These are phyloP conservation scores for Leptocoma aspasia DNA, from an alignment of 2,113 vertebrate species.

Conservation along the genomic window DNA sequence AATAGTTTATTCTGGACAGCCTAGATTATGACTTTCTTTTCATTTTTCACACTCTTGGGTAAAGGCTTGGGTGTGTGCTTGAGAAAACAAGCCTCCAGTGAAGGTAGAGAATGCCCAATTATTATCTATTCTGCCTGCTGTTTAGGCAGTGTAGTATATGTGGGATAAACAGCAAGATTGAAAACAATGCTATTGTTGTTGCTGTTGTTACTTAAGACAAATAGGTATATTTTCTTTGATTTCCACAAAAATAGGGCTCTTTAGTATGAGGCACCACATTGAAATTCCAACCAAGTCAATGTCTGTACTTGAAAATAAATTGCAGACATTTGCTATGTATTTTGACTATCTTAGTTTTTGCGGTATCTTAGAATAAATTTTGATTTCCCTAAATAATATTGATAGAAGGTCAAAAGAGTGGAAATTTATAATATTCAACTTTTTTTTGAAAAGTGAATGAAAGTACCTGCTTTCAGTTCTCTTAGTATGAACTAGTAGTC, in stretches of 20 bases:
- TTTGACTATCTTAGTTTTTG: not conserved
- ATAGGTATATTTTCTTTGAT: not conserved
- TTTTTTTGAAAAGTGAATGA: not conserved
- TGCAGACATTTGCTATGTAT: not conserved
- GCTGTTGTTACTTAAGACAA: not conserved
- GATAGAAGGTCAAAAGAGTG: not conserved
- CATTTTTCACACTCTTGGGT: not conserved
- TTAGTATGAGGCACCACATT: not conserved
- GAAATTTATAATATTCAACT: not conserved
- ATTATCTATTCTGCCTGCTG: slow-evolving; percentile 28
- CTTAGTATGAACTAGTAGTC: not conserved
- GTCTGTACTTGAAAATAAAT: not conserved
- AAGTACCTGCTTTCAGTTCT: not conserved
- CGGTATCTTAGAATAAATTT: not conserved
- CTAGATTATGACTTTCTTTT: slow-evolving; percentile 1
- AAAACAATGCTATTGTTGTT: not conserved
- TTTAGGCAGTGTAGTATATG: slow-evolving; percentile 20
- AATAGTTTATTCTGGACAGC: slow-evolving; percentile 68
- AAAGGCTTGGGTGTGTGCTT: slow-evolving; percentile 66
- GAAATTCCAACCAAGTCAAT: not conserved
- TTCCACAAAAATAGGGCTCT: not conserved
- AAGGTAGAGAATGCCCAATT: slow-evolving; percentile 38
- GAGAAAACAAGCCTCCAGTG: slow-evolving; percentile 48
- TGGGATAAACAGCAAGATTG: not conserved
- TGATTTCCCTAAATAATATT: not conserved